Evolutionary conservation across 2,113 vertebrate genomes (phyloP), one percentile per base, ranked within the genome.

Genomic region (Myanophis thanlyinensis): DNA sequence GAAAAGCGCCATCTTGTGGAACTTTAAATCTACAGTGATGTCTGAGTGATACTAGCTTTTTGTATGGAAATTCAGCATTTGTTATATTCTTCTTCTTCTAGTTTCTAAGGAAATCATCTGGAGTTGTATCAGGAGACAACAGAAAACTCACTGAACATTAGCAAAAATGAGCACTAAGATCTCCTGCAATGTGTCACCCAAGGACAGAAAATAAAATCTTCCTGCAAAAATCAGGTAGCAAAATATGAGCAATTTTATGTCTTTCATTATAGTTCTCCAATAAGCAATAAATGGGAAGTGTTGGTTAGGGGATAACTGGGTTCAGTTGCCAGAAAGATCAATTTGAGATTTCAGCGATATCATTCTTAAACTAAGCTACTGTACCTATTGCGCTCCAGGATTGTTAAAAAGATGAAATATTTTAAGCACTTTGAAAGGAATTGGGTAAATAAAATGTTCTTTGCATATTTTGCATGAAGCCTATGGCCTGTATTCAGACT

Each of bases 1-100:
- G 47, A 73, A 95, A 98, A 97, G 97, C 96, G 97, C 98, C 98
- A 97, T 94, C 98, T 98, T 97, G 98, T 98, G 98, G 98, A 93
- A 94, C 93, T 96, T 86, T 92, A 91, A 93, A 92, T 52, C 91
- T 73, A 93, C 30, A 47, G 46, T 11, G 25, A 94, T 92, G 95
- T 84, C 90, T 84, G 3, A 25, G n/a, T 54, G 84, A 15, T 87
- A 51, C 56, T 44, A 0, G 0, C 54, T 92, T 89, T 40, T 80
- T 89, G 51, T 0, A 27, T 4, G 1, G 11, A 92, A 80, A 13
- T 89, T 85, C 40, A 89, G 27, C n/a, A 48, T 88, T 67, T 88
- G 35, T 46, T 35, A 89, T 46, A 47, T 73, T 46, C 56, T 49
- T 49, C n/a, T 67, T 80, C 18, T 80, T 6, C 25, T 80, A n/a